A percentile compares a stretch with the other conserved stretches of the same genome.
Conservation (phyloP, 2,797 vertebrate species). For the Clarias fuscus region DNA sequence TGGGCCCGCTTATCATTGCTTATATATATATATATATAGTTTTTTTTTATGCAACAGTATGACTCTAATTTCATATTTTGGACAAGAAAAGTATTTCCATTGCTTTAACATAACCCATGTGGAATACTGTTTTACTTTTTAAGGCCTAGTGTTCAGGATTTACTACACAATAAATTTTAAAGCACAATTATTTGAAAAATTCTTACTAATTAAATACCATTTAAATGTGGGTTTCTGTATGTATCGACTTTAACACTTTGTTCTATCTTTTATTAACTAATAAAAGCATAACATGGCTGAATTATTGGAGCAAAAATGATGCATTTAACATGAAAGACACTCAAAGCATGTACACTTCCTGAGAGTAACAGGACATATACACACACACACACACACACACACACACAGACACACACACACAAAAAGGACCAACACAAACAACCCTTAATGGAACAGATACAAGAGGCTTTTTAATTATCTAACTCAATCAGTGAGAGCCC, state of each 20-base stretch:
- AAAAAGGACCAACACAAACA: constrained; percentile 72
- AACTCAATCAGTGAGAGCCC: constrained; percentile 83
- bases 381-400: constrained; percentile 35
- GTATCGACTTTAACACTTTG: neutral
- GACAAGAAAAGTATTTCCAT: neutral
- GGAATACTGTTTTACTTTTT: neutral
- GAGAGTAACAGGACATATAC: constrained; percentile 60
- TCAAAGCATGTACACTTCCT: constrained; percentile 63
- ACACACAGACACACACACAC: constrained; percentile 45
- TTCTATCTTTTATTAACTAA: constrained; percentile 10
- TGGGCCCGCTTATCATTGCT: no score
- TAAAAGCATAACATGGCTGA: neutral
- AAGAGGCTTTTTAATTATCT: constrained; percentile 85
- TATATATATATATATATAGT: no score
- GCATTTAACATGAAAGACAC: constrained; percentile 47
- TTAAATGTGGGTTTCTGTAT: neutral
- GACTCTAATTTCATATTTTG: neutral
- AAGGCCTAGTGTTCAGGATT: neutral
- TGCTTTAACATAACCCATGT: neutral
- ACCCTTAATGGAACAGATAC: constrained; percentile 83
- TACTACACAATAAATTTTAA: neutral
- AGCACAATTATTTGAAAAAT: neutral
- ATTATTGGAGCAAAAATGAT: constrained; percentile 33
- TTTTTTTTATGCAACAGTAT: neutral
- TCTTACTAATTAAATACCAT: constrained; percentile 8